These are phyloP conservation scores for Apodemia zela DNA, from an alignment of 2,888 invertebrate species.

Conservation along the genomic window DNA sequence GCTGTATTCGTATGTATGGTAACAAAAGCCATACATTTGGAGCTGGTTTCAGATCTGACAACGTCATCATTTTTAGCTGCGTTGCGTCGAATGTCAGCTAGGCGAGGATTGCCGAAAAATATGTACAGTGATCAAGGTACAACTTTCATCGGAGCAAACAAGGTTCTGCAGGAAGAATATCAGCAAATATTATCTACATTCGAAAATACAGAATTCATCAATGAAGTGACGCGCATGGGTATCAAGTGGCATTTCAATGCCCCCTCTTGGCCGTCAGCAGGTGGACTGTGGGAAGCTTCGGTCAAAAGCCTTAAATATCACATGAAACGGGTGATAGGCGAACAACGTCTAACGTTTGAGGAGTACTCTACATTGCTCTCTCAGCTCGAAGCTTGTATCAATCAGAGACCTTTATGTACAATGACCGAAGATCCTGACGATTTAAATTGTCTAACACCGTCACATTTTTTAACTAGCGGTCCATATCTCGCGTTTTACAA, in stretches of 20 bases:
- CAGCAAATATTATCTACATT: too few relatives aligned
- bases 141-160: slow-evolving; percentile 13
- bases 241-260: slow-evolving; percentile 29
- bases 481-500: slow-evolving; percentile 19
- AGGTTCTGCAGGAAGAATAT: too few relatives aligned
- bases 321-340: slow-evolving; percentile 18
- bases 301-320: slow-evolving; percentile 13
- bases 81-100: slow-evolving; percentile 12
- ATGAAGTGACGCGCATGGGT: slow-evolving; percentile 19
- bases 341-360: slow-evolving; percentile 10
- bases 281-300: slow-evolving; percentile 26
- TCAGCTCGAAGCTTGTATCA: slow-evolving; percentile 30
- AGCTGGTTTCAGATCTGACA: slow-evolving; percentile 14
- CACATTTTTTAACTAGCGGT: slow-evolving; percentile 25
- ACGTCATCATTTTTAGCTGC: slow-evolving; percentile 15
- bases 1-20: slow-evolving; percentile 20
- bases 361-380: slow-evolving; percentile 24
- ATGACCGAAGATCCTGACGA: slow-evolving; percentile 28
- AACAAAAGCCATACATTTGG: slow-evolving; percentile 14
- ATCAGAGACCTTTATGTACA: slow-evolving; percentile 27
- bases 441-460: slow-evolving; percentile 26
- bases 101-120: slow-evolving; percentile 3
- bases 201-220: background rate
- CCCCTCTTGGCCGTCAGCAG: slow-evolving; percentile 25
- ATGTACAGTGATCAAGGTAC: slow-evolving; percentile 14